Base-by-base conservation (phyloP, 1,140 invertebrate species). In the Brachionus paranguensis region DNA sequence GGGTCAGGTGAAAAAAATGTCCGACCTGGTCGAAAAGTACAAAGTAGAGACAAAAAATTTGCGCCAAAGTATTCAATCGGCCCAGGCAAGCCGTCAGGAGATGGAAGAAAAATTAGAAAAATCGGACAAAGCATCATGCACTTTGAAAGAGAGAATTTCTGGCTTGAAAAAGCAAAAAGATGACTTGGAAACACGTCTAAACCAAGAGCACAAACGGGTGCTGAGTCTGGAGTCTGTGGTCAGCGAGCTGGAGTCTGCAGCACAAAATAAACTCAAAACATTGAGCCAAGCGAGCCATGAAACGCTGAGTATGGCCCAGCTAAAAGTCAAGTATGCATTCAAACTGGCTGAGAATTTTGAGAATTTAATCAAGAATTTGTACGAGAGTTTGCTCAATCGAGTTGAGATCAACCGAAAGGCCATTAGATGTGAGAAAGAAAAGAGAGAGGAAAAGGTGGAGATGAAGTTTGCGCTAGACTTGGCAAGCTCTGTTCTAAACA, bases 341-440 rank as follows among this genome's bases (percentile, higher is more conserved):
- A 47, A 50, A 17, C 45, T 76, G 14, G 72, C 47, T 11, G 72
- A 76, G 20, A 50, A 47, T 76, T 76, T 76, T 24, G 72, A 47
- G 27, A 50, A 50, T 47, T 29, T 76, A 11, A 76, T 76, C 12
- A 76, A 76, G 50, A 76, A 76, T 50, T 50, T 76, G 41, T 50
- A 76, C 14, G 72, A 76, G 17, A 76, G 43, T n/a, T 50, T 76
- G 10, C 11, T 76, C 1, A 53, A 47, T 27, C 11, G 72, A 17
- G 17, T 47, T 17, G 47, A 29, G 2, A 24, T 10, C n/a, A 76
- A 76, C 7, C 27, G 8, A 0, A 76, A 76, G 20, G 47, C 24
- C 2, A 50, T 72, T 17, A 4, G 27, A 50, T 50, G 17, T 14
- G 17, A 76, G 7, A 76, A 76, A 50, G 43, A 74, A 2, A 29